Evolutionary conservation across 2,113 vertebrate species (phyloP).

Genomic region (Paracanthobrama guichenoti): DNA sequence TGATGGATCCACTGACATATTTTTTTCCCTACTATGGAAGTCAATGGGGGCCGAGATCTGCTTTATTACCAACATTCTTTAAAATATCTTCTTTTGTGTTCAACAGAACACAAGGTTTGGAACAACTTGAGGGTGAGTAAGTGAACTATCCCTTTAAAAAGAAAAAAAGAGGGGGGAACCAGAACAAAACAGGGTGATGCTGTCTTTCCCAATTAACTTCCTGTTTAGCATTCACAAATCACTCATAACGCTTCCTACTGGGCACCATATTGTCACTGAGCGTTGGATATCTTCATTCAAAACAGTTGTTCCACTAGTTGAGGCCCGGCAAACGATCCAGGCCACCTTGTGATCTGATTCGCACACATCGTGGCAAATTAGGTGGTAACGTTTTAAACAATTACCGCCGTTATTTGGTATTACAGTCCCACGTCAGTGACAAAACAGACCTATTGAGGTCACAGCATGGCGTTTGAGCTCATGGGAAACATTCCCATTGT

Average conservation of each 20-base stretch:
- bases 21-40: no score
- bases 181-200: slow-evolving; percentile 44
- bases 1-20: no score
- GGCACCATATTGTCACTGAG: slow-evolving; percentile 91
- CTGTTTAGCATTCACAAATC: slow-evolving; percentile 48
- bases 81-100: no score
- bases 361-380: slow-evolving; percentile 54
- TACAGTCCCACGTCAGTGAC: slow-evolving; percentile 75
- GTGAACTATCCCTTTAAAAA: no score
- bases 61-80: no score
- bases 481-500: no score
- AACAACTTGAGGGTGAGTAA: no score
- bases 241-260: slow-evolving; percentile 94
- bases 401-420: slow-evolving; percentile 85
- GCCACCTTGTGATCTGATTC: background rate
- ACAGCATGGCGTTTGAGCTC: slow-evolving; percentile 76
- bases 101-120: no score
- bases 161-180: background rate
- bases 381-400: slow-evolving; percentile 84
- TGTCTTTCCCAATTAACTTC: slow-evolving; percentile 58
- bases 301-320: slow-evolving; percentile 40
- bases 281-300: slow-evolving; percentile 66
- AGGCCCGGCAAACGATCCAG: background rate
- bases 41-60: no score
- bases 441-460: slow-evolving; percentile 75